Conservation (phyloP, 2,797 vertebrate species). For the Trachurus trachurus region DNA sequence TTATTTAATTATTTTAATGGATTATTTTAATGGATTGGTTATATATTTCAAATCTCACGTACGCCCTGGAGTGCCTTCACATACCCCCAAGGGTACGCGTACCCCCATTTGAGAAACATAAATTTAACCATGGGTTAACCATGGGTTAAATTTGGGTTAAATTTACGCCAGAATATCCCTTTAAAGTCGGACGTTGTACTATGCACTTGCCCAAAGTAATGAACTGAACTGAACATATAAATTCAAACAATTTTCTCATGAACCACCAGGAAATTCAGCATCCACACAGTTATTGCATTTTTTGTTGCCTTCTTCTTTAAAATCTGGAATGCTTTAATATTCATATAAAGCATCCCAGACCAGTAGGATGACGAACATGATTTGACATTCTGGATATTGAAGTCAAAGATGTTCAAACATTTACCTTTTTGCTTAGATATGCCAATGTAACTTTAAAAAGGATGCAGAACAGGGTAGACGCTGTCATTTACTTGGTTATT, state of each 20-base stretch:
- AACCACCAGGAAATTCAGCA: neutral
- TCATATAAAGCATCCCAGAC: constrained; percentile 29
- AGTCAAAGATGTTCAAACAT: constrained; percentile 14
- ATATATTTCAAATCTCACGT: too few relatives aligned
- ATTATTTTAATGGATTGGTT: too few relatives aligned
- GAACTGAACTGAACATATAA: constrained; percentile 4
- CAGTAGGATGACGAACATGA: constrained; percentile 7
- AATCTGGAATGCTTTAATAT: constrained; percentile 5
- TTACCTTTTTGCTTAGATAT: neutral
- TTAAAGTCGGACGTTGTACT: neutral
- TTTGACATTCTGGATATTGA: constrained; percentile 18
- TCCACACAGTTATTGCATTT: neutral
- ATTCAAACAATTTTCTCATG: constrained; percentile 7
- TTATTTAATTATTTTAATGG: too few relatives aligned
- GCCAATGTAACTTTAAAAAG: constrained; percentile 14
- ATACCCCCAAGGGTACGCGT: too few relatives aligned
- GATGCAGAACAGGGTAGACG: constrained; percentile 8
- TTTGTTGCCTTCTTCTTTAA: neutral
- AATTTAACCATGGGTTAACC: too few relatives aligned
- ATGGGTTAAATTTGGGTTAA: too few relatives aligned
- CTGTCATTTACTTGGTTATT: constrained; percentile 27
- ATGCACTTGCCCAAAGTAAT: neutral
- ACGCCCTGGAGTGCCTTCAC: too few relatives aligned
- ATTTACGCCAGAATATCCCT: too few relatives aligned
- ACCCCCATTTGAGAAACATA: too few relatives aligned